These are phyloP conservation scores for Neosilurus mollespiculum DNA, from an alignment of 2,797 vertebrate genomes.

Conservation along the genomic window DNA sequence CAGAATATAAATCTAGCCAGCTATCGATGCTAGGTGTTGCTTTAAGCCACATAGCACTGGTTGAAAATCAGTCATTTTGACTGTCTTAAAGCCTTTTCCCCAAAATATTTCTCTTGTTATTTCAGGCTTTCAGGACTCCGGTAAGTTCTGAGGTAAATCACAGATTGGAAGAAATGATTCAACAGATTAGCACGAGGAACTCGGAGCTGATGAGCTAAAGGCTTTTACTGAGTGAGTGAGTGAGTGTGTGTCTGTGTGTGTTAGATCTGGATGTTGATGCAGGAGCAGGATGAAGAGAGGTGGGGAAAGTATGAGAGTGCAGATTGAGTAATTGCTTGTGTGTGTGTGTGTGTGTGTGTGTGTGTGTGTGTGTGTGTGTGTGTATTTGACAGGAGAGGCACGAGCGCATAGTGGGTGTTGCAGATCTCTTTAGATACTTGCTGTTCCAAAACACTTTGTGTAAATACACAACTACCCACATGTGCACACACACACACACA, in stretches of 20 bases:
- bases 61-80: background rate
- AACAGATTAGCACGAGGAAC: background rate
- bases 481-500: slow-evolving; percentile 29
- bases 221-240: background rate
- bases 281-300: slow-evolving; percentile 4
- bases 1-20: background rate
- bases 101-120: background rate
- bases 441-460: slow-evolving; percentile 22
- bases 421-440: slow-evolving; percentile 35
- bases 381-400: slow-evolving; percentile 4
- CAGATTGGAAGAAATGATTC: background rate
- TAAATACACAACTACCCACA: slow-evolving; percentile 34
- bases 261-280: background rate
- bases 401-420: background rate
- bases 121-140: background rate
- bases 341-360: slow-evolving; percentile 18
- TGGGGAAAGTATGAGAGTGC: slow-evolving; percentile 2
- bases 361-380: too few relatives aligned
- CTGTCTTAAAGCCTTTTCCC: background rate
- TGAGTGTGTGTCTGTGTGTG: background rate
- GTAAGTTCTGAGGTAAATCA: too few relatives aligned
- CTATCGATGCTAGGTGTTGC: background rate
- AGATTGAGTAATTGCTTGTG: slow-evolving; percentile 10
- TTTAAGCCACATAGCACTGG: background rate
- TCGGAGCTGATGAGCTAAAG: background rate